phyloP scores from a whole-genome alignment of 2,797 vertebrate species.

The Acanthopagrus latus region DNA sequence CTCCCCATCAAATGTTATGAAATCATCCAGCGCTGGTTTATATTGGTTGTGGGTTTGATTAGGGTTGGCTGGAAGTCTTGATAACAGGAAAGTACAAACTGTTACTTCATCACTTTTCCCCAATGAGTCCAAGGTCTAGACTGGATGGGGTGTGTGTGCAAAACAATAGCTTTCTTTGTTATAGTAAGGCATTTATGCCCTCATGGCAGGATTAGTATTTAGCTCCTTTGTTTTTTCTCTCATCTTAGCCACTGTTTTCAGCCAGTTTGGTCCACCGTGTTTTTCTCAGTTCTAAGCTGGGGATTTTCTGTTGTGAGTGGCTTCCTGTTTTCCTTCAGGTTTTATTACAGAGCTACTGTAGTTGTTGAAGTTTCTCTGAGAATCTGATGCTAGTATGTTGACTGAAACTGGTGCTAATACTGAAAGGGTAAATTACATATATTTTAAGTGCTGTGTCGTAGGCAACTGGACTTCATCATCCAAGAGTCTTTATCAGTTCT shows the following conservation, averaged over 20 bases:
- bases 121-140: slow-evolving; percentile 1
- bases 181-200: not conserved
- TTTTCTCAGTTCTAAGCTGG: slow-evolving; percentile 2
- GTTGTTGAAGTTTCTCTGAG: not conserved
- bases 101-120: slow-evolving; percentile 11
- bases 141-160: not conserved
- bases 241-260: not conserved
- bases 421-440: too few species aligned
- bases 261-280: not conserved
- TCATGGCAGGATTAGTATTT: slow-evolving; percentile 9
- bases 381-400: not conserved
- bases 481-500: too few species aligned
- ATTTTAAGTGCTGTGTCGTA: too few species aligned
- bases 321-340: not conserved
- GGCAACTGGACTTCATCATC: too few species aligned
- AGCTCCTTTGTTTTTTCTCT: slow-evolving; percentile 4
- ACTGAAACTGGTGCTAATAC: not conserved
- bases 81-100: not conserved
- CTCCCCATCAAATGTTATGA: not conserved
- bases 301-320: not conserved
- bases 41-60: not conserved
- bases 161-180: slow-evolving; percentile 9
- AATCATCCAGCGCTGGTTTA: not conserved
- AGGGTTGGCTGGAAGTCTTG: not conserved
- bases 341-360: not conserved